These are phyloP conservation scores for Rosalia funebris DNA, from an alignment of 2,888 invertebrate species.

Conservation along the genomic window DNA sequence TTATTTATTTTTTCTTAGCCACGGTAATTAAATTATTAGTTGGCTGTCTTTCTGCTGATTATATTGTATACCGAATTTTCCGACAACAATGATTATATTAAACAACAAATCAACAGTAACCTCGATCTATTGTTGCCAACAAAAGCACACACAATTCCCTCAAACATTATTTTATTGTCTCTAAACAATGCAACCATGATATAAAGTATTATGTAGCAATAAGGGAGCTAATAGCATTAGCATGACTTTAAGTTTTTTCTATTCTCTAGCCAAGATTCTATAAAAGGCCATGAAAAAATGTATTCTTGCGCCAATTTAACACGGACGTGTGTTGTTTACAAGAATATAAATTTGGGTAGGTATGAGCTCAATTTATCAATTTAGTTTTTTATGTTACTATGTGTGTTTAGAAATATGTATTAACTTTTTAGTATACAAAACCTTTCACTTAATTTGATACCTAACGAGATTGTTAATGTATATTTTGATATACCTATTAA, in stretches of 20 bases:
- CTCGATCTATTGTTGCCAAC: constrained; percentile 25
- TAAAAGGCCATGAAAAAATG: constrained; percentile 43
- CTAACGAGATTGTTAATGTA: constrained; percentile 31
- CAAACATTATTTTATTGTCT: constrained; percentile 24
- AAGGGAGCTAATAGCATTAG: constrained; percentile 50
- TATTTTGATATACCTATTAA: constrained; percentile 33
- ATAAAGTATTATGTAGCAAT: constrained; percentile 25
- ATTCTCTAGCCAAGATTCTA: constrained; percentile 34
- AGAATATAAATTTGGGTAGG: constrained; percentile 40
- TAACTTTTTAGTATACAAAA: constrained; percentile 32
- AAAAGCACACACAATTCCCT: constrained; percentile 25
- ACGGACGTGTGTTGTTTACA: constrained; percentile 39
- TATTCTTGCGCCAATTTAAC: constrained; percentile 25
- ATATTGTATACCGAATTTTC: constrained; percentile 15
- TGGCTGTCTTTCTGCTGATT: constrained; percentile 23
- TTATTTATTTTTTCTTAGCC: constrained; percentile 10
- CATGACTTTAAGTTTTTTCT: constrained; percentile 51
- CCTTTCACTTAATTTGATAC: constrained; percentile 34
- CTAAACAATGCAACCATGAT: constrained; percentile 22
- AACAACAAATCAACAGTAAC: constrained; percentile 29
- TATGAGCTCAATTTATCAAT: constrained; percentile 35
- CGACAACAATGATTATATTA: constrained; percentile 24
- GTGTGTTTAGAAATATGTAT: constrained; percentile 31
- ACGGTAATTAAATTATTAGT: constrained; percentile 31
- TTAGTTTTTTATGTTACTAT: constrained; percentile 24